Percentiles rank a stretch among this genome's conserved stretches.
phyloP scores from a whole-genome alignment of 2,113 vertebrate species.

The Apistogramma diplotaenia region DNA sequence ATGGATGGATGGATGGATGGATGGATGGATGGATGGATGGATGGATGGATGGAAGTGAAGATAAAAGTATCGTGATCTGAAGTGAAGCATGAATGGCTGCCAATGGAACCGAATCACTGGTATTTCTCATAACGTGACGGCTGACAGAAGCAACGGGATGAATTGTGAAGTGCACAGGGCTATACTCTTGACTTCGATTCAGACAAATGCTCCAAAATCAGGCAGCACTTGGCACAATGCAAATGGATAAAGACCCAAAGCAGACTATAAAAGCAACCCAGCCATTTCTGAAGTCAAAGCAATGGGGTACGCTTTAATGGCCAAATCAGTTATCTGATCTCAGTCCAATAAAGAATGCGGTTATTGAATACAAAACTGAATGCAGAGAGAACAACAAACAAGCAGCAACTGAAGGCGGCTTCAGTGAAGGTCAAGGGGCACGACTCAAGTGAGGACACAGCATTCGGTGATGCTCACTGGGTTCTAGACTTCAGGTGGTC shows the following conservation, averaged over 20 bases:
- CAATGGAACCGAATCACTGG: background rate
- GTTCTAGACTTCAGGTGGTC: background rate
- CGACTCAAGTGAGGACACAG: background rate
- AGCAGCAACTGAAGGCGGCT: background rate
- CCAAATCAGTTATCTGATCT: background rate
- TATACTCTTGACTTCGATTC: background rate
- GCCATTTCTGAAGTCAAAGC: background rate
- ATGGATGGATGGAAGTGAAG: too few relatives aligned
- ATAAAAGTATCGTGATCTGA: too few relatives aligned
- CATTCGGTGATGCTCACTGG: background rate
- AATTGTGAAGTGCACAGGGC: background rate
- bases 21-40: too few relatives aligned
- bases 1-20: too few relatives aligned
- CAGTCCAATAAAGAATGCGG: background rate
- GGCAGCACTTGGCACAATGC: background rate
- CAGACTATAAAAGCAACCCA: background rate
- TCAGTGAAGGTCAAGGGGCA: too few relatives aligned
- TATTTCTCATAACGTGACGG: background rate
- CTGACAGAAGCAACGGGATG: background rate
- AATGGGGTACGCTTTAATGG: background rate
- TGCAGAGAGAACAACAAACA: background rate
- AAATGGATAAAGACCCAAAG: background rate
- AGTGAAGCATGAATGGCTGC: background rate
- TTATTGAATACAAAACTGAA: background rate
- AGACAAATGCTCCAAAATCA: background rate